phyloP scores from a whole-genome alignment of 2,797 vertebrate species.

The Aotus griseimembra region DNA sequence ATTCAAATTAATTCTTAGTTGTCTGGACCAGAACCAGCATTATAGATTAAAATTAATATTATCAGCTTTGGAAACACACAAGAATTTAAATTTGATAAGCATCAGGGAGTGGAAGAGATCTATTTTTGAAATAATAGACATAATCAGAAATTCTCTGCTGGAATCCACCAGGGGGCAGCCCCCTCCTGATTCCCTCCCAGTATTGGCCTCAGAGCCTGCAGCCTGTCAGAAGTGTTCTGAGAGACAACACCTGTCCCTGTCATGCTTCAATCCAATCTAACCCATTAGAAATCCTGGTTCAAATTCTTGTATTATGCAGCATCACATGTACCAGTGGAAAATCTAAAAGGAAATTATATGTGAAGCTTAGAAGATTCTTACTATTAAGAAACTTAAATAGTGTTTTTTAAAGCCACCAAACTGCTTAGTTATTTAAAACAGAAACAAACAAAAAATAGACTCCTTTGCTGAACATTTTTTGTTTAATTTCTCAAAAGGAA shows the following conservation, averaged over 20 bases:
- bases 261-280: fast-evolving
- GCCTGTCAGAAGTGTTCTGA: background rate
- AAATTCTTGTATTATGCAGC: fast-evolving
- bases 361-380: conserved; percentile 1
- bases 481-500: background rate
- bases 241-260: fast-evolving
- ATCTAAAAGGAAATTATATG: background rate
- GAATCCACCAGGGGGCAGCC: conserved; percentile 59
- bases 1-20: conserved; percentile 37
- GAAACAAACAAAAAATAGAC: background rate
- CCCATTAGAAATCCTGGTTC: background rate
- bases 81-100: conserved; percentile 30
- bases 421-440: background rate
- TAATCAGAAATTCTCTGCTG: background rate
- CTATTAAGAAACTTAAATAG: background rate
- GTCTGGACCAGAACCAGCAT: conserved; percentile 59
- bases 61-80: conserved; percentile 7
- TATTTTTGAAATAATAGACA: background rate
- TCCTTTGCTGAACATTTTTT: background rate
- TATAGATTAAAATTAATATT: conserved; percentile 68
- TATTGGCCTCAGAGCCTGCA: background rate
- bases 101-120: background rate
- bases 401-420: conserved; percentile 20
- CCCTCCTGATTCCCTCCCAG: background rate
- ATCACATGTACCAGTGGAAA: background rate